These are phyloP conservation scores for Sialis fuliginosa DNA, from an alignment of 2,888 invertebrate genomes.

Conservation along the genomic window DNA sequence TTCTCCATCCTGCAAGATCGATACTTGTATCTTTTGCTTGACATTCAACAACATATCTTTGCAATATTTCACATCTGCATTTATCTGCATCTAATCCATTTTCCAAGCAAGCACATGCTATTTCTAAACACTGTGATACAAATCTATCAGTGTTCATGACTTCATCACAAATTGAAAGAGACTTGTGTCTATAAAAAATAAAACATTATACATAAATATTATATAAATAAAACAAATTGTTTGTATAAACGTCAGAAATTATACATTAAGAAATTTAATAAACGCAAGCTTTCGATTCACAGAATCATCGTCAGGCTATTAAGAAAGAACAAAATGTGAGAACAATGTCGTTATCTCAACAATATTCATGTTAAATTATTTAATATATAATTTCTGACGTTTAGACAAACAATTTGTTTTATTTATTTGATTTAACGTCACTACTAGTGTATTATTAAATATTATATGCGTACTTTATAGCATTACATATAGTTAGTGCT, in stretches of 20 bases:
- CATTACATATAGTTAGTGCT: conserved; percentile 49
- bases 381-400: too few species aligned
- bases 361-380: too few species aligned
- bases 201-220: conserved; percentile 1
- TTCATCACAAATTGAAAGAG: conserved; percentile 33
- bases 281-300: too few species aligned
- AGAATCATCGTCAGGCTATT: too few species aligned
- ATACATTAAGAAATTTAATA: too few species aligned
- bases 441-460: background rate
- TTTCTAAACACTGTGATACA: conserved; percentile 54
- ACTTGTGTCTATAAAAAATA: conserved; percentile 10
- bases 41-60: conserved; percentile 57
- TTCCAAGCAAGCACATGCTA: conserved; percentile 12
- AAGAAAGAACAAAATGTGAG: too few species aligned
- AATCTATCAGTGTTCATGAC: conserved; percentile 49
- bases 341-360: too few species aligned
- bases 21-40: conserved; percentile 40
- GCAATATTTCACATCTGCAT: conserved; percentile 53
- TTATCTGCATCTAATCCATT: conserved; percentile 21
- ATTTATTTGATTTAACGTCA: too few species aligned
- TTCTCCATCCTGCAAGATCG: conserved; percentile 54
- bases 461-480: conserved; percentile 36
- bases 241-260: too few species aligned
- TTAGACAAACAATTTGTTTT: too few species aligned
- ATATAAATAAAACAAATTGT: background rate